These are phyloP conservation scores for Petrolisthes manimaculis DNA, from an alignment of 2,888 invertebrate species.

Conservation along the genomic window DNA sequence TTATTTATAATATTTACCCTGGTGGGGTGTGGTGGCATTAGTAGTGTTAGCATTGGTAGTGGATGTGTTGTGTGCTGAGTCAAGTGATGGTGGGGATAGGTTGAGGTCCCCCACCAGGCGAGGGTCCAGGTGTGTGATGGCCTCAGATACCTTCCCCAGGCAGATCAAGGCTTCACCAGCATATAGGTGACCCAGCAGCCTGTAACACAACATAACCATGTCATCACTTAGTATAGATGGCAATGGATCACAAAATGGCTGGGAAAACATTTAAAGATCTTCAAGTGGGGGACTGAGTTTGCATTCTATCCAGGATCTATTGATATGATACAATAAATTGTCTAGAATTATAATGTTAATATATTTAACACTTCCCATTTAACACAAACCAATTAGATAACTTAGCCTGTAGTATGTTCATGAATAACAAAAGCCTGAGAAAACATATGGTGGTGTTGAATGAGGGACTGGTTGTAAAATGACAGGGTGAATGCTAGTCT, in stretches of 20 bases:
- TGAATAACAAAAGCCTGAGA: too few species aligned
- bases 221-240: background rate
- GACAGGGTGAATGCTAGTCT: background rate
- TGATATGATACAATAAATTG: background rate
- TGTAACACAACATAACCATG: conserved; percentile 68
- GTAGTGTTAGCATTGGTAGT: background rate
- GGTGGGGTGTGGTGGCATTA: conserved; percentile 10
- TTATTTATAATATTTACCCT: background rate
- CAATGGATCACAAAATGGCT: background rate
- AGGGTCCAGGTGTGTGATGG: conserved; percentile 82
- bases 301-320: background rate
- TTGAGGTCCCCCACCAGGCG: conserved; percentile 46
- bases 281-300: background rate
- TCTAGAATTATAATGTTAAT: background rate
- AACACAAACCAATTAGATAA: too few species aligned
- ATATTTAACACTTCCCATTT: too few species aligned
- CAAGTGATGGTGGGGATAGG: conserved; percentile 40
- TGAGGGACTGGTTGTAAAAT: background rate
- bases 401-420: background rate
- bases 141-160: conserved; percentile 85
- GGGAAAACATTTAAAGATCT: background rate
- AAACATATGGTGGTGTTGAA: background rate
- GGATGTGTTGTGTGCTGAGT: conserved; percentile 17
- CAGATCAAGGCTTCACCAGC: conserved; percentile 88
- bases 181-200: conserved; percentile 88